Evolutionary conservation across 2,797 vertebrate species (phyloP), one percentile per base, ranked within the genome.

Genomic region (Zalophus californianus): DNA sequence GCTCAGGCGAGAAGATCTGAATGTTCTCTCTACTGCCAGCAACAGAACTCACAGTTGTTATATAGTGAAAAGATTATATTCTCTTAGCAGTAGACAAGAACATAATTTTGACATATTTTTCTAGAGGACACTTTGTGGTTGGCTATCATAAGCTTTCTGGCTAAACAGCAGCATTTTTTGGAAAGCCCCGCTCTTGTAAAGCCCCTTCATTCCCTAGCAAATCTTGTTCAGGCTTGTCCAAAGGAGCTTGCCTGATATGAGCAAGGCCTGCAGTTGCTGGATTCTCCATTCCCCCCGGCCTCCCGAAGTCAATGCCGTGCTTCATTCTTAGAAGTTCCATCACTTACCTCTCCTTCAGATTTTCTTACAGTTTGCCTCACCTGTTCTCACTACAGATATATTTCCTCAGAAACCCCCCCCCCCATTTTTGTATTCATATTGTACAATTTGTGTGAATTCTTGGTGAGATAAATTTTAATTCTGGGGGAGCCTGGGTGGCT

Each of bases 51-150:
- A 66, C 9, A 41, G n/a, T 56, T 73, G 41, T 75, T 80, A 32
- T 32, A 7, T 52, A 50, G 38, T 66, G 3, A 64, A 96, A 96
- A 94, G 54, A 77, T 85, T 73, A 44, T 87, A 52, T 79, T 58
- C 78, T 93, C 25, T 91, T 66, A 94, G 75, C 25, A 50, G 9
- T 64, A 82, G 80, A 79, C 83, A 70, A 62, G 78, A 87, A 15
- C 32, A 62, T 58, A 50, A 77, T 90, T 83, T 94, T 95, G 9
- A 90, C 16, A 5, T 83, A n/a, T 75, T 90, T 96, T 94, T 95
- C 75, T 86, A 32, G 60, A 80, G 80, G 68, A 82, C 23, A 72
- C 62, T 66, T 88, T 75, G 70, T 87, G 56, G 35, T 87, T 90
- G 79, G 35, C 54, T 89, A 1, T 78, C 54, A 25, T 66, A 84